Percentiles rank a stretch among this genome's conserved stretches.
Conservation (phyloP, 2,113 vertebrate genomes). For the Tupaia tana region DNA sequence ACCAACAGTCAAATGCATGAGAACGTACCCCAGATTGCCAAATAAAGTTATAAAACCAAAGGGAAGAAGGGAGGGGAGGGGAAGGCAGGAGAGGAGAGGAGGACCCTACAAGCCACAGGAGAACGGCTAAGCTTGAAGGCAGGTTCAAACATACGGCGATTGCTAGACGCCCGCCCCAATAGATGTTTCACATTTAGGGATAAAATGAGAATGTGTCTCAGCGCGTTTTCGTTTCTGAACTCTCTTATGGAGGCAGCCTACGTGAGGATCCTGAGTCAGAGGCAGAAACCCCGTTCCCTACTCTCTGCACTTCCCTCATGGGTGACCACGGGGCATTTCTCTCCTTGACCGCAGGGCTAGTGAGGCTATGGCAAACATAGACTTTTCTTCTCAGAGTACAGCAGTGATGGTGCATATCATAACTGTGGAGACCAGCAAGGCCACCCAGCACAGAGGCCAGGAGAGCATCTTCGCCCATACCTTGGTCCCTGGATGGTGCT, state of each 20-base stretch:
- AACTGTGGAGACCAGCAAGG: accelerated
- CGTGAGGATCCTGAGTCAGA: neutral
- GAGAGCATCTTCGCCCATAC: neutral
- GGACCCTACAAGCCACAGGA: neutral
- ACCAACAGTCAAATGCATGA: neutral
- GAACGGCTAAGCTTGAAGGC: neutral
- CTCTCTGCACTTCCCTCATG: neutral
- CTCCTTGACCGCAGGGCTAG: neutral
- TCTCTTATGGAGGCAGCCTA: neutral
- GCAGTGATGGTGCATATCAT: neutral
- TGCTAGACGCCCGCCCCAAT: neutral
- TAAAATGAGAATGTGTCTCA: neutral
- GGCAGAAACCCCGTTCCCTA: neutral
- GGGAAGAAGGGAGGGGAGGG: neutral
- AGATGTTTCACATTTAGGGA: neutral
- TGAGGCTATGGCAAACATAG: neutral
- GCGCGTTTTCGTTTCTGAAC: neutral
- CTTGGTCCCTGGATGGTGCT: neutral
- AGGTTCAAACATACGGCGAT: neutral
- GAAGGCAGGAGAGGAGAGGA: neutral
- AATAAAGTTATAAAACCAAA: neutral
- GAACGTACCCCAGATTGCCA: neutral
- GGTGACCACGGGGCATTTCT: neutral
- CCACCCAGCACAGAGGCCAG: no score
- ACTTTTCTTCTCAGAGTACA: neutral